Evolutionary conservation across 2,113 vertebrate species (phyloP), one percentile per base, ranked within the genome.

Genomic region (Heliornis fulica): DNA sequence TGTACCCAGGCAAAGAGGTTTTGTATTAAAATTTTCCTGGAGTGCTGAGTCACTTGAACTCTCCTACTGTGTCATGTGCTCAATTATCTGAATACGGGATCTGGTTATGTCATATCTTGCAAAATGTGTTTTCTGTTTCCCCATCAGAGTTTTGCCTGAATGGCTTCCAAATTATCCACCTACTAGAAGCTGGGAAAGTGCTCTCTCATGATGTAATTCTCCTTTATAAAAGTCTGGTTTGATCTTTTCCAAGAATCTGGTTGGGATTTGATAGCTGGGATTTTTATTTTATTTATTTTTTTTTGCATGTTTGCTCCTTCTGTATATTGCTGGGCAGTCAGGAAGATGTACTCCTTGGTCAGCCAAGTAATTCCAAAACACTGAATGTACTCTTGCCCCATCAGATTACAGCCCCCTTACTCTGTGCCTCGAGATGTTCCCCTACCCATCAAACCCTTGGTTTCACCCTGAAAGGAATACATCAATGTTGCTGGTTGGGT

Each of bases 1-100:
- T 59, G 60, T 89, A 91, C 95, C 69, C 95, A 1, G 56, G 89
- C 89, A 93, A 95, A 92, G 93, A 94, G 64, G 54, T 66, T 94
- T 94, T 92, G 80, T 87, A 92, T 91, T 95, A 89, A 96, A 97
- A 93, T 89, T 95, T 89, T 95, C 83, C 80, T 82, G 91, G 76
- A 93, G 51, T 96, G 96, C 96, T 97, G 96, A 97, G 96, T 97
- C 95, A 96, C 93, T 97, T 91, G 69, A 94, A 92, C 91, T 92
- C 80, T 61, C 83, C 91, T 97, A 84, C 89, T 93, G 93, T 92
- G 89, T 94, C 96, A 92, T 94, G 94, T 75, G 89, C 83, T 94
- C 7, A 3, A 48, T 66, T 93, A 83, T 92, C 83, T 92, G 86
- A 92, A 43, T 78, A 46, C 0, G 0, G 76, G 89, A 87, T 91